phyloP scores from a whole-genome alignment of 2,888 invertebrate species.

The Philopedon plagiatum region DNA sequence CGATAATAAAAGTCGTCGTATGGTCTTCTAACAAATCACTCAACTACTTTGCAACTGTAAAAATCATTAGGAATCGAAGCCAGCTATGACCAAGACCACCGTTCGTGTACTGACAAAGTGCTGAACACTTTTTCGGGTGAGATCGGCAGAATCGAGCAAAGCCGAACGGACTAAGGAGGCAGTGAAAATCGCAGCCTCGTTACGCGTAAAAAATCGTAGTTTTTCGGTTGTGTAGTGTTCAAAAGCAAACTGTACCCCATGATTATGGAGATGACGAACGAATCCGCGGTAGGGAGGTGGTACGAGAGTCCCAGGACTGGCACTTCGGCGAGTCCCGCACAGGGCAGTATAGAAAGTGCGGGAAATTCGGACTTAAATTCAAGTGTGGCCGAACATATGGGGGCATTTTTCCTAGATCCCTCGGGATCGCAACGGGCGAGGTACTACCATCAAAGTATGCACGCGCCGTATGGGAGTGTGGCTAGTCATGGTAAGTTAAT shows the following conservation, averaged over 20 bases:
- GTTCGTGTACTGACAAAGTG: neutral
- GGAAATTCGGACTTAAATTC: constrained; percentile 65
- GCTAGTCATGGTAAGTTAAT: constrained; percentile 67
- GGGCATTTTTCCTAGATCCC: constrained; percentile 68
- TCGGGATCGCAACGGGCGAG: constrained; percentile 67
- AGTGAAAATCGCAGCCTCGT: neutral
- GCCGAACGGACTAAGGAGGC: neutral
- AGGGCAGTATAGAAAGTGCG: constrained; percentile 60
- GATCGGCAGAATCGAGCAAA: neutral
- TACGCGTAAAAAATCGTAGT: constrained; percentile 17
- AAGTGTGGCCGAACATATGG: constrained; percentile 70
- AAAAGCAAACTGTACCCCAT: constrained; percentile 59
- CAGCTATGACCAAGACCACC: neutral
- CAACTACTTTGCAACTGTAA: neutral
- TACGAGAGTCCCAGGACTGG: constrained; percentile 69
- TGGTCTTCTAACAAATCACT: neutral
- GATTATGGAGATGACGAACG: constrained; percentile 71
- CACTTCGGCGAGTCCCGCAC: constrained; percentile 66
- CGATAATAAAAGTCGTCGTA: constrained; percentile 10
- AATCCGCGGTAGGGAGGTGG: constrained; percentile 68
- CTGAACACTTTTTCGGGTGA: neutral
- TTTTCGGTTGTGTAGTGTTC: constrained; percentile 61
- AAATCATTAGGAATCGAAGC: neutral
- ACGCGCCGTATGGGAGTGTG: constrained; percentile 68
- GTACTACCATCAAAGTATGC: constrained; percentile 71